These are phyloP conservation scores for Drosophila pectinifera DNA, from an alignment of 1,140 invertebrate species.

Conservation along the genomic window DNA sequence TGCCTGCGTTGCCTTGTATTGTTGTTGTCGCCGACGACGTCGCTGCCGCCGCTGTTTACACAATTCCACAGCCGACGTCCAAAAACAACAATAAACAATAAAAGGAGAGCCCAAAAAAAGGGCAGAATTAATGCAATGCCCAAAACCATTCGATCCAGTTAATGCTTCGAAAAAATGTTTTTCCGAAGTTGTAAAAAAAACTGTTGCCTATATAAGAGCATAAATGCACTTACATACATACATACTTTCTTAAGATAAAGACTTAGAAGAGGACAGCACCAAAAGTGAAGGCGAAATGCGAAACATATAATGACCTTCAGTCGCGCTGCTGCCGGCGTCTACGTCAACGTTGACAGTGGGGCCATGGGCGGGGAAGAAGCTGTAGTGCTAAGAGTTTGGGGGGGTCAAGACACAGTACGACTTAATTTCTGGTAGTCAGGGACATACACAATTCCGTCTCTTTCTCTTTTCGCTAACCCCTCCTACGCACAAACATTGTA, in stretches of 20 bases:
- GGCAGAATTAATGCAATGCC: slow-evolving; percentile 25
- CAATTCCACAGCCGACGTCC: slow-evolving; percentile 75
- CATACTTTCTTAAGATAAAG: too few relatives aligned
- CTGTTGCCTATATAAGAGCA: not conserved
- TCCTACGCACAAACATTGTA: slow-evolving; percentile 72
- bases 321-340: slow-evolving; percentile 47
- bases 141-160: slow-evolving; percentile 2
- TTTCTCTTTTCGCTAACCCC: slow-evolving; percentile 7
- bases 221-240: too few relatives aligned
- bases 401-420: slow-evolving; percentile 66
- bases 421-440: slow-evolving; percentile 69
- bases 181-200: not conserved
- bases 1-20: slow-evolving; percentile 70
- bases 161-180: not conserved
- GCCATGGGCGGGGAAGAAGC: slow-evolving; percentile 9
- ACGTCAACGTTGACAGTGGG: slow-evolving; percentile 24
- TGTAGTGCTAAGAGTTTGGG: slow-evolving; percentile 5
- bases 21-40: slow-evolving; percentile 55
- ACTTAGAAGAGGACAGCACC: not conserved
- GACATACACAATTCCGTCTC: slow-evolving; percentile 22
- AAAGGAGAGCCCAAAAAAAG: slow-evolving; percentile 23
- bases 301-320: slow-evolving; percentile 82
- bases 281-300: slow-evolving; percentile 27
- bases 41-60: slow-evolving; percentile 75
- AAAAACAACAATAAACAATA: slow-evolving; percentile 58